Percentiles rank a stretch among this genome's conserved stretches.
phyloP scores from a whole-genome alignment of 2,888 invertebrate species.

The Azorinus chamasolen region DNA sequence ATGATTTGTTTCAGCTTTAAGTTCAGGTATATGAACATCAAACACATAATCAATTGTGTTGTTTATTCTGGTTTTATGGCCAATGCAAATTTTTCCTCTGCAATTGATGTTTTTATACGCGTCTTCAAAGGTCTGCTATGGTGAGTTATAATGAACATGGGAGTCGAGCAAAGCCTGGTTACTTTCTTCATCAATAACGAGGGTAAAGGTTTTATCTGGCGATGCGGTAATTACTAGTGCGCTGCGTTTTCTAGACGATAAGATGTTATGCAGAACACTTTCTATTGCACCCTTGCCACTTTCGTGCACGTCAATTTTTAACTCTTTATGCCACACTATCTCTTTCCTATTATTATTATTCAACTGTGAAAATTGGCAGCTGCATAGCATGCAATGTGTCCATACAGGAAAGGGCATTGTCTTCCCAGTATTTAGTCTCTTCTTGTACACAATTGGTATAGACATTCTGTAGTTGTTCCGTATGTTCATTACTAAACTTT shows the following conservation, averaged over 20 bases:
- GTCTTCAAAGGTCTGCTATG: neutral
- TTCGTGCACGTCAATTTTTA: neutral
- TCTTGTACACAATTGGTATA: constrained; percentile 1
- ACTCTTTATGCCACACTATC: constrained; percentile 4
- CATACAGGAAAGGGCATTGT: constrained; percentile 1
- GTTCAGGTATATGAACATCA: too few relatives aligned
- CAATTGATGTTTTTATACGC: neutral
- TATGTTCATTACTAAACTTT: constrained; percentile 6
- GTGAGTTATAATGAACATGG: neutral
- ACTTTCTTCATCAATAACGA: constrained; percentile 8
- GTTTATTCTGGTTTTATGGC: too few relatives aligned
- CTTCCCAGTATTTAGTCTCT: constrained; percentile 3
- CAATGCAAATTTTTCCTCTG: neutral
- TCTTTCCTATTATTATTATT: neutral
- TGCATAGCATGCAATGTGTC: neutral
- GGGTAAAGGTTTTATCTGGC: constrained; percentile 13
- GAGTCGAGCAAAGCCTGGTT: constrained; percentile 8
- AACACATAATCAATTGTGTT: too few relatives aligned
- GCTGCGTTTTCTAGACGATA: neutral
- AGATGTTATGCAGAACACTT: neutral
- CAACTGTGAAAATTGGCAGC: neutral
- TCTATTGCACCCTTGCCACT: neutral
- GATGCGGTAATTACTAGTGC: constrained; percentile 3
- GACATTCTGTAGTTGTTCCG: neutral
- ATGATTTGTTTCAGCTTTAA: too few relatives aligned